These are phyloP conservation scores for Alsophila aescularia DNA, from an alignment of 2,888 invertebrate species.

Conservation along the genomic window DNA sequence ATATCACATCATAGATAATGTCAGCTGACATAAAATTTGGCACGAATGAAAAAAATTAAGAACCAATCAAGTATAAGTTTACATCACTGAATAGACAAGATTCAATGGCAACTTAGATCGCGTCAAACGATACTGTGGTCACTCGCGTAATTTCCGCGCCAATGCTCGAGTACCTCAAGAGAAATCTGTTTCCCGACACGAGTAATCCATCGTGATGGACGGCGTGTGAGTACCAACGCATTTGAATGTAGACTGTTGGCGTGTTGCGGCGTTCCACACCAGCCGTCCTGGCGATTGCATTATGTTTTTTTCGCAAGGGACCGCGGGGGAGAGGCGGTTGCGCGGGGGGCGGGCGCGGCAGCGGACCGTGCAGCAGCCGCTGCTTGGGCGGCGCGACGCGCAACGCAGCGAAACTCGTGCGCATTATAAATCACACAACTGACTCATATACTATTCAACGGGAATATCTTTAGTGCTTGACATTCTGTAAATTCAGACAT, in stretches of 20 bases:
- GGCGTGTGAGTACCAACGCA: constrained; percentile 83
- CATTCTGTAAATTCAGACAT: not conserved
- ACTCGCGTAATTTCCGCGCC: constrained; percentile 61
- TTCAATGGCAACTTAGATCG: constrained; percentile 74
- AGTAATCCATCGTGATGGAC: constrained; percentile 80
- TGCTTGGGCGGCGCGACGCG: constrained; percentile 50
- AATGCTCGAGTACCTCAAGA: constrained; percentile 66
- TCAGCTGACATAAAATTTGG: constrained; percentile 20
- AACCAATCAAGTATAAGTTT: constrained; percentile 59
- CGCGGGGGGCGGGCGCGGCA: constrained; percentile 65
- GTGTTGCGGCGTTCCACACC: constrained; percentile 81
- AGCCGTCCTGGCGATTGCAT: constrained; percentile 83
- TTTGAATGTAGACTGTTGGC: constrained; percentile 82
- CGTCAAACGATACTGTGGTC: constrained; percentile 48
- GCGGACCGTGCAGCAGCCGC: constrained; percentile 79
- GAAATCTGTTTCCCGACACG: constrained; percentile 78
- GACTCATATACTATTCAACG: constrained; percentile 52
- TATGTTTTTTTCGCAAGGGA: constrained; percentile 84
- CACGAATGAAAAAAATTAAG: constrained; percentile 35
- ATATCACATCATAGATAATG: constrained; percentile 11
- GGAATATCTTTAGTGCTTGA: constrained; percentile 8
- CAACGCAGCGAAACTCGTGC: constrained; percentile 72
- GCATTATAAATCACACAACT: constrained; percentile 41
- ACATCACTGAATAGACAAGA: constrained; percentile 74
- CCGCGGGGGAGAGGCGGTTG: constrained; percentile 70